Evolutionary conservation across 2,888 invertebrate species (phyloP).

Genomic region (Cryptophagus acutangulus): DNA sequence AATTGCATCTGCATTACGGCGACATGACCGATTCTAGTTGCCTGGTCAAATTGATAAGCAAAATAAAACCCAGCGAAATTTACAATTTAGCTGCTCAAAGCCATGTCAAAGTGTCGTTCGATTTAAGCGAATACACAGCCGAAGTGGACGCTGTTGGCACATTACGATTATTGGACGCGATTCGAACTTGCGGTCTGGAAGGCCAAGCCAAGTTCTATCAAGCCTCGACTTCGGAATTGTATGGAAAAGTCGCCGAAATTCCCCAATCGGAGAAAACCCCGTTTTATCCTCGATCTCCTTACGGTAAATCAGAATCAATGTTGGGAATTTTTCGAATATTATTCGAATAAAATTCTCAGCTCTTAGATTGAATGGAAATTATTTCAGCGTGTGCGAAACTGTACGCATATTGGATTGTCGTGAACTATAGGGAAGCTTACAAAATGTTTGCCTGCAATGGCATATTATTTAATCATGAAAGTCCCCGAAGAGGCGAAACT

Average conservation of each 20-base stretch:
- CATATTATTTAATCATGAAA: conserved; percentile 94
- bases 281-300: conserved; percentile 94
- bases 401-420: conserved; percentile 93
- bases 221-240: conserved; percentile 93
- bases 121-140: conserved; percentile 97
- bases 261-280: conserved; percentile 94
- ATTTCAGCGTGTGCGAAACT: conserved; percentile 86
- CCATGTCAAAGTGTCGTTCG: conserved; percentile 98
- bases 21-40: conserved; percentile 98
- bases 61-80: conserved; percentile 83
- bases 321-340: no score
- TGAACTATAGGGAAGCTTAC: conserved; percentile 94
- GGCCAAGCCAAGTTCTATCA: conserved; percentile 84
- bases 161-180: conserved; percentile 83
- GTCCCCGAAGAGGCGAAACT: conserved; percentile 92
- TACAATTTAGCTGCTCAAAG: conserved; percentile 99
- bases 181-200: conserved; percentile 80
- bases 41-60: conserved; percentile 75
- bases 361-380: not conserved
- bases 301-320: conserved; percentile 61
- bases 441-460: conserved; percentile 95
- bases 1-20: conserved; percentile 94
- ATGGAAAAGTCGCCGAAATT: conserved; percentile 87
- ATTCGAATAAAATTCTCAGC: not conserved
- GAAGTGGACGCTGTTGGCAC: conserved; percentile 97